Evolutionary conservation across 1,140 invertebrate genomes (phyloP), one percentile per base, ranked within the genome.

Genomic region (Drosophila azteca): DNA sequence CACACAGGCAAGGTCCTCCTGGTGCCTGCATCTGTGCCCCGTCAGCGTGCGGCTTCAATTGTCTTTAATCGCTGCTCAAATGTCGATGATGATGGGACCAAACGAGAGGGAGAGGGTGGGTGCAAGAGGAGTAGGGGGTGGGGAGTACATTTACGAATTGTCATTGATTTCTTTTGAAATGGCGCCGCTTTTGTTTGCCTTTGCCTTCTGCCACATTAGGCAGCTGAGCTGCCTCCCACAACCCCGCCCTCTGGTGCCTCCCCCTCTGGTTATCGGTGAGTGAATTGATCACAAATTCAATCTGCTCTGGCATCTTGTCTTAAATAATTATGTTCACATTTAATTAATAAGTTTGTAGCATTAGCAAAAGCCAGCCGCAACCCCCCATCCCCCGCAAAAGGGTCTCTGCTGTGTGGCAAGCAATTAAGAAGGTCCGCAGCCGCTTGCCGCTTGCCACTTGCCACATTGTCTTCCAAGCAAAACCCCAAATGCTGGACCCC

Each of bases 121-220:
- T 11, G 43, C 20, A 35, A 7, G 17, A 31, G 35, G n/a, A 43
- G 29, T 29, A 43, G 3, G 41, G 15, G 15, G 46, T 17, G 17
- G 17, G 17, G 17, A 20, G 17, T 45, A 51, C 63, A 75, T 84
- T 84, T 79, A 77, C 80, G 73, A 83, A 88, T 88, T 88, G 76
- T 88, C 83, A 88, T 88, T 79, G 83, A 88, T 88, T 88, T 83
- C 76, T 69, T 74, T 88, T 88, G 76, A 70, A 79, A 68, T 73
- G 52, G 22, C 22, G 20, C 11, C 43, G 61, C 79, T 44, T 83
- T 83, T 88, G 82, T 83, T 77, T 73, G 51, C 66, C 46, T 54
- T 81, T 58, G 52, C 59, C 59, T 69, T 70, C 62, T 77, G 68
- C 65, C 70, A 85, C 81, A 85, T 85, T 85, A 85, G 60, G 73